Conservation (phyloP, 2,888 invertebrate genomes). For the Coleophora flavipennella region DNA sequence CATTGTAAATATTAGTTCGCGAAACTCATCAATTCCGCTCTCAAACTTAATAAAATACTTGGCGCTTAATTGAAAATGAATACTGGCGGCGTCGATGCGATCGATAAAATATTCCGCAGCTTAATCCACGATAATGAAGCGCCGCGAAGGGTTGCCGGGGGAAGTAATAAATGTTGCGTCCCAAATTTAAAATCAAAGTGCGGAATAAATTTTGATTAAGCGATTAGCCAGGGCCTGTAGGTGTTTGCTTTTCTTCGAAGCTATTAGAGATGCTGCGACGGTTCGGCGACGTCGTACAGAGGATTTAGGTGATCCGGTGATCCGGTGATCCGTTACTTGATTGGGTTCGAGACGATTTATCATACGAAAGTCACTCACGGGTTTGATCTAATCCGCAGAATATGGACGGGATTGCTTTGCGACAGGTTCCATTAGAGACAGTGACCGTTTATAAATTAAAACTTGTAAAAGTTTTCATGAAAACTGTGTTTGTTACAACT, state of each 20-base stretch:
- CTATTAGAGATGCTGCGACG: slow-evolving; percentile 36
- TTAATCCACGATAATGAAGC: slow-evolving; percentile 73
- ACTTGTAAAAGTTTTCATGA: no score
- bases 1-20: slow-evolving; percentile 72
- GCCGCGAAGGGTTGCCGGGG: slow-evolving; percentile 66
- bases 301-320: no score
- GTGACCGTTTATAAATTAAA: no score
- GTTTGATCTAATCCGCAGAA: not conserved
- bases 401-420: no score
- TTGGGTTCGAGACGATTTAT: slow-evolving; percentile 12
- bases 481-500: no score
- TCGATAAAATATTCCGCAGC: slow-evolving; percentile 71
- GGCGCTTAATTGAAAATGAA: slow-evolving; percentile 73
- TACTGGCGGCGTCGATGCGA: slow-evolving; percentile 59
- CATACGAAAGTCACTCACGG: slow-evolving; percentile 7
- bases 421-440: no score
- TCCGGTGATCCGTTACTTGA: slow-evolving; percentile 4
- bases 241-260: slow-evolving; percentile 59
- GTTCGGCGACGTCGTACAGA: slow-evolving; percentile 7
- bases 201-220: slow-evolving; percentile 73
- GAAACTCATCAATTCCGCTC: slow-evolving; percentile 71
- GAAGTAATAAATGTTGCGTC: slow-evolving; percentile 70
- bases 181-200: slow-evolving; percentile 73
- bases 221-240: slow-evolving; percentile 61
- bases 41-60: slow-evolving; percentile 73